Conservation (phyloP, 2,888 invertebrate species). For the Epirrita christyi region DNA sequence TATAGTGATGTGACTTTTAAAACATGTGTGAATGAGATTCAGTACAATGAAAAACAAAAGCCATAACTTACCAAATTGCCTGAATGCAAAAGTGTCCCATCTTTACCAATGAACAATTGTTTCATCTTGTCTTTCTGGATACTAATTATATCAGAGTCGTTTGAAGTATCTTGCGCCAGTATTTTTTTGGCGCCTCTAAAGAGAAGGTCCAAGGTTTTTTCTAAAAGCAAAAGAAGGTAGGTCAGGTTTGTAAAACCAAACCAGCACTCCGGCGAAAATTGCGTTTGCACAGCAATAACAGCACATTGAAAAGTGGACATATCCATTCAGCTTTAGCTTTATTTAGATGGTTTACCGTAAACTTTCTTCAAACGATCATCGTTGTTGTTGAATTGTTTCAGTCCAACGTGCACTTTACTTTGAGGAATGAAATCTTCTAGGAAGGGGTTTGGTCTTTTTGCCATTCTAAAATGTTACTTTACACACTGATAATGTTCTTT, state of each 20-base stretch:
- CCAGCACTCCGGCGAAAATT: too few relatives aligned
- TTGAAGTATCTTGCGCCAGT: constrained; percentile 32
- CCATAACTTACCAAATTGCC: constrained; percentile 55
- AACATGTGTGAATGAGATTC: too few relatives aligned
- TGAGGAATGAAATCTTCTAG: constrained; percentile 72
- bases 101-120: constrained; percentile 69
- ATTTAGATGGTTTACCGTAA: constrained; percentile 56
- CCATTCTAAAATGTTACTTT: constrained; percentile 51
- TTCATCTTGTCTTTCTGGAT: constrained; percentile 64
- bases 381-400: constrained; percentile 75
- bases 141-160: constrained; percentile 28
- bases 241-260: too few relatives aligned
- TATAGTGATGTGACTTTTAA: too few relatives aligned
- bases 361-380: constrained; percentile 70
- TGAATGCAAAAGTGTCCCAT: constrained; percentile 63
- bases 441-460: constrained; percentile 75
- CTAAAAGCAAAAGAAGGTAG: constrained; percentile 44
- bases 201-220: constrained; percentile 69
- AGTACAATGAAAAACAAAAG: too few relatives aligned
- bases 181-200: constrained; percentile 69
- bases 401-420: constrained; percentile 71
- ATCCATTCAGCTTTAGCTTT: background rate
- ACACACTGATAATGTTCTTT: background rate
- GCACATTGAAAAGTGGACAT: too few relatives aligned
- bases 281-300: background rate